Percentiles rank a stretch among this genome's conserved stretches.
Evolutionary conservation across 37 sponge, comb jelly and placozoan species (phyloP).

Genomic region (Chondrilla cf. caribensis): DNA sequence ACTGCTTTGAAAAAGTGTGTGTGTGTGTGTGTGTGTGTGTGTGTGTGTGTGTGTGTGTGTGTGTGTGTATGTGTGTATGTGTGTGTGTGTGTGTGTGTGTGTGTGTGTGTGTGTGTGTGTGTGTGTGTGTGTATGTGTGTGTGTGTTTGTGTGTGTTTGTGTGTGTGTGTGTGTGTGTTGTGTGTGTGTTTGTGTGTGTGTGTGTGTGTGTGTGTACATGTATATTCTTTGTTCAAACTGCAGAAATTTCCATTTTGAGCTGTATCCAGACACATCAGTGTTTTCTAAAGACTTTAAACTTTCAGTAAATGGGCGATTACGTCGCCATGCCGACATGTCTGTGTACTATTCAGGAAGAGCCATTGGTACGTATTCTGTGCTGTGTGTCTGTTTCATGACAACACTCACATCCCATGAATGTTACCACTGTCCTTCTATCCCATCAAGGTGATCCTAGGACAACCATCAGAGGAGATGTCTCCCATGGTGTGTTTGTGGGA

Average conservation of each 20-base stretch:
- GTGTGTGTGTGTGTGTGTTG: no score
- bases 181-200: no score
- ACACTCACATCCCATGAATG: not conserved
- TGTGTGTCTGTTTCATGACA: not conserved
- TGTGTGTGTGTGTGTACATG: no score
- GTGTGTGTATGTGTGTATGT: no score
- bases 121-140: no score
- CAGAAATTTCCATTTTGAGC: conserved; percentile 36
- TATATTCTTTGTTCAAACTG: not conserved
- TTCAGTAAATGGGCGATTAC: not conserved
- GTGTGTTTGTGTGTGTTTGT: no score
- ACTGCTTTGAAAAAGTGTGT: conserved; percentile 47
- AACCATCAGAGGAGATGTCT: conserved; percentile 45
- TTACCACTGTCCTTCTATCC: no score
- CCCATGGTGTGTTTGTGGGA: conserved; percentile 54
- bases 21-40: not conserved
- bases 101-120: not conserved
- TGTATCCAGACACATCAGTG: conserved; percentile 26
- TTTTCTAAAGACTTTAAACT: conserved; percentile 46
- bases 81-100: conserved; percentile 17
- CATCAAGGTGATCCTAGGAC: conserved; percentile 39
- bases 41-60: conserved; percentile 16
- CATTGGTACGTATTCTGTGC: conserved; percentile 26
- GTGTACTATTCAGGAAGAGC: conserved; percentile 18
- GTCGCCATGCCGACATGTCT: not conserved